Evolutionary conservation across 2,888 invertebrate species (phyloP), one percentile per base, ranked within the genome.

Genomic region (Aquatica leii): DNA sequence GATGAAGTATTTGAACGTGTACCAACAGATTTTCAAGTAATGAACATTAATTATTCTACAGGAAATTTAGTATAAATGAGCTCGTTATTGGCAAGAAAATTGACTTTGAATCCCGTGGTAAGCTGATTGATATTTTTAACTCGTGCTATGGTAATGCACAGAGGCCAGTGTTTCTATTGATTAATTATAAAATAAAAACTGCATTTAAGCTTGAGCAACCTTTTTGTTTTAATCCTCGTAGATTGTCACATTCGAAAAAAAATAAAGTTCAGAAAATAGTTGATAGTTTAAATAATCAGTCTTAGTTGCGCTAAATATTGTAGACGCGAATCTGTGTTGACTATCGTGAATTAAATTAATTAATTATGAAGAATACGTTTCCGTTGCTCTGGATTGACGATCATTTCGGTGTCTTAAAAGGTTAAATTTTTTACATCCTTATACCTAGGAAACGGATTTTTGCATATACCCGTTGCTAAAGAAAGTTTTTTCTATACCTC

Each of bases 361-460:
- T 34, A 11, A 52, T 17, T 35, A 4, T 52, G 1, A 52, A 24
- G 14, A 34, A 52, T 17, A 21, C 8, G 8, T 52, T n/a, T 34
- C 54, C 54, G 2, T 21, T 54, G 12, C 54, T 41, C 9, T 12
- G 48, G 11, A 71, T 71, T 8, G 69, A 72, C 14, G 68, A 71
- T 46, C 60, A 60, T 14, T 54, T 72, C 15, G 68, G 69, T 18
- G 12, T 20, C 6, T 43, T 72, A n/a, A 14, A 46, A 2, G 58
- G 59, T n/a, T 69, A 72, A 49, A 51, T 18, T 12, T 67, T 73
- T 72, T 34, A 66, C 66, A 1, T 6, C 59, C 5, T 53, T 73
- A 5, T 72, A 74, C 61, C 18, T 72, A 14, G 67, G 62, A 50
- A 69, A 61, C 52, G 71, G 70, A 1, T 74, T 73, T 35, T 48